A percentile compares a stretch with the other conserved stretches of the same genome.
Conservation (phyloP, 1,140 invertebrate species). For the Diorhabda elongata region DNA sequence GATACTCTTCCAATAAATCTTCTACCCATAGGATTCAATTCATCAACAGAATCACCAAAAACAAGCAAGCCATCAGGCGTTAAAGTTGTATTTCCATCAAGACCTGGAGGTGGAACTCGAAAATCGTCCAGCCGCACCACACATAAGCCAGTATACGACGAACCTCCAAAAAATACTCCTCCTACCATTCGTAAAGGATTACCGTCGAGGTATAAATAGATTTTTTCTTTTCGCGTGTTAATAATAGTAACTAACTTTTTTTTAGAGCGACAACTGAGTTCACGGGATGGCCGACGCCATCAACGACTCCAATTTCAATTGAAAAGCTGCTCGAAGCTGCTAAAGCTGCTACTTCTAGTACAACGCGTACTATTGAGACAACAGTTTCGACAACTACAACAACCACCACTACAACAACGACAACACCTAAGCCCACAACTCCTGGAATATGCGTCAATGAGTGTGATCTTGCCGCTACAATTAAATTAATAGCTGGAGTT, state of each 20-base stretch:
- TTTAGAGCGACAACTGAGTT: slow-evolving; percentile 79
- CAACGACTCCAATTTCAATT: slow-evolving; percentile 78
- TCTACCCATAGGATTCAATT: slow-evolving; percentile 27
- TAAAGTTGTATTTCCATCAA: slow-evolving; percentile 75
- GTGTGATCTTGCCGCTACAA: slow-evolving; percentile 78
- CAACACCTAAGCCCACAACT: slow-evolving; percentile 68
- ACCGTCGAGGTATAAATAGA: slow-evolving; percentile 61
- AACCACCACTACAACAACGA: slow-evolving; percentile 73
- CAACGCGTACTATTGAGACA: slow-evolving; percentile 49
- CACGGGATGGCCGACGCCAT: slow-evolving; percentile 81
- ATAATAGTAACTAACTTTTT: background rate
- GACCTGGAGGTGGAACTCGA: slow-evolving; percentile 61
- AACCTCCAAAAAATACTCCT: slow-evolving; percentile 48
- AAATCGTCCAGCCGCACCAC: slow-evolving; percentile 58
- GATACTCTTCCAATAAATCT: slow-evolving; percentile 58
- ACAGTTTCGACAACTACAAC: slow-evolving; percentile 62
- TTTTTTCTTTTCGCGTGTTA: background rate
- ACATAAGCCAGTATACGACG: slow-evolving; percentile 50
- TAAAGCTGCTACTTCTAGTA: slow-evolving; percentile 56
- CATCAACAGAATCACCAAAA: slow-evolving; percentile 30
- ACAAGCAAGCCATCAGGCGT: slow-evolving; percentile 49
- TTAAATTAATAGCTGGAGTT: slow-evolving; percentile 74
- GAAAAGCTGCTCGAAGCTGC: slow-evolving; percentile 74
- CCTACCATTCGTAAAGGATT: slow-evolving; percentile 76
- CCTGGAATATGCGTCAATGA: slow-evolving; percentile 73